Evolutionary conservation across 1,140 invertebrate species (phyloP).

Genomic region (Drosophila kikkawai): DNA sequence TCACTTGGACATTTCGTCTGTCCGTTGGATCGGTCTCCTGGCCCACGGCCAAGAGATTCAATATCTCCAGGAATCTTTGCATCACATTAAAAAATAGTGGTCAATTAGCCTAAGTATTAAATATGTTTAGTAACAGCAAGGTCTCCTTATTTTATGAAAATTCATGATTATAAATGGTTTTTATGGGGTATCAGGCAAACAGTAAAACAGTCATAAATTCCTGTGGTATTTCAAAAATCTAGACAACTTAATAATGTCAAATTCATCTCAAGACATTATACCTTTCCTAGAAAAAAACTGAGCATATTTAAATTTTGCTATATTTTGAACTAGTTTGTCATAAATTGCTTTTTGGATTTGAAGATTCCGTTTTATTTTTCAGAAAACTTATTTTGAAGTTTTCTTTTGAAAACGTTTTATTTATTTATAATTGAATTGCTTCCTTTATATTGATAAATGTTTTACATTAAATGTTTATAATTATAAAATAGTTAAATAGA

Average conservation of each 20-base stretch:
- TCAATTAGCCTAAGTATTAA: neutral
- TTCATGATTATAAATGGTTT: neutral
- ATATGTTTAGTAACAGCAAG: neutral
- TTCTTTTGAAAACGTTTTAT: neutral
- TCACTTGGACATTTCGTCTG: conserved; percentile 20
- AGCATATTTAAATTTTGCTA: neutral
- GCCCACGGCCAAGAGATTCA: conserved; percentile 10
- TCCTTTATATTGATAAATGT: neutral
- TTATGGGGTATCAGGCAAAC: neutral
- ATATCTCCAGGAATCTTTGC: conserved; percentile 11
- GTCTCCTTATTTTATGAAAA: neutral
- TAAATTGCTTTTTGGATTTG: neutral
- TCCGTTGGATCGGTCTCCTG: neutral
- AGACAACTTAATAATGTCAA: neutral
- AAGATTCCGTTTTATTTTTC: neutral
- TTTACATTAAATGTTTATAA: neutral
- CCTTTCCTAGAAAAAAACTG: neutral
- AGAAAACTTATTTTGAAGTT: too few relatives aligned
- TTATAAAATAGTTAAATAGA: neutral
- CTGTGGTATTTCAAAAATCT: neutral
- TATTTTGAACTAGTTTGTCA: neutral
- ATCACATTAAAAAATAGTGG: neutral
- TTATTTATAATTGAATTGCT: neutral
- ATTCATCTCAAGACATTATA: neutral
- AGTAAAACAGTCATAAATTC: neutral